These are phyloP conservation scores for Halcyon senegalensis DNA, from an alignment of 2,113 vertebrate genomes.

Conservation along the genomic window DNA sequence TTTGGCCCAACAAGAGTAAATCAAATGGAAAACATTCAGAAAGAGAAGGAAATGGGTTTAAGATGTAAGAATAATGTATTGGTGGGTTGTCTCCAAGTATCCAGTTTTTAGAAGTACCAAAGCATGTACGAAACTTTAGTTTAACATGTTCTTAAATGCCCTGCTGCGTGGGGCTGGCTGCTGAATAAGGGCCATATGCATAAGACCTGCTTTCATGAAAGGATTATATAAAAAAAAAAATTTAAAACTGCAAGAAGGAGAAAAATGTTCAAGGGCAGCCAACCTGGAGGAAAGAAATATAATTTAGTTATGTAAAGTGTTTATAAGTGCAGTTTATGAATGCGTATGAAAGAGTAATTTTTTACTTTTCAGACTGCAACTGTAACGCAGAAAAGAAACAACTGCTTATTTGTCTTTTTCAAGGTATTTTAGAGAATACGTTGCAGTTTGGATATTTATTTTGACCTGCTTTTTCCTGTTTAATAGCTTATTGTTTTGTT, in stretches of 20 bases:
- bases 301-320: constrained; percentile 19
- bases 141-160: not conserved
- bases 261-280: constrained; percentile 31
- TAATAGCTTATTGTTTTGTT: not conserved
- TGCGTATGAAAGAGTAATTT: not conserved
- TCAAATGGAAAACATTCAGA: constrained; percentile 53
- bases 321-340: constrained; percentile 45
- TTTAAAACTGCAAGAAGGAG: not conserved
- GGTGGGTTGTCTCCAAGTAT: constrained; percentile 22
- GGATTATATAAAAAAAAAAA: constrained; percentile 1
- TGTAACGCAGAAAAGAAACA: not conserved
- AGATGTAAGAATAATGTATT: not conserved
- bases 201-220: constrained; percentile 18
- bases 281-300: constrained; percentile 39
- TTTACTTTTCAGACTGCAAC: constrained; percentile 14
- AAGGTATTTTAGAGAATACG: not conserved
- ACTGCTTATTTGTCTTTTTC: constrained; percentile 27
- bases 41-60: constrained; percentile 43
- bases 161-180: not conserved
- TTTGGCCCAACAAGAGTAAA: constrained; percentile 31
- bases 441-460: not conserved
- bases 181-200: not conserved
- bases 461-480: constrained; percentile 6
- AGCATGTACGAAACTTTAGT: not conserved
- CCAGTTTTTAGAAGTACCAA: not conserved